A percentile compares a stretch with the other conserved stretches of the same genome.
Evolutionary conservation across 2,888 invertebrate genomes (phyloP).

Genomic region (Cryptocephalus moraei): DNA sequence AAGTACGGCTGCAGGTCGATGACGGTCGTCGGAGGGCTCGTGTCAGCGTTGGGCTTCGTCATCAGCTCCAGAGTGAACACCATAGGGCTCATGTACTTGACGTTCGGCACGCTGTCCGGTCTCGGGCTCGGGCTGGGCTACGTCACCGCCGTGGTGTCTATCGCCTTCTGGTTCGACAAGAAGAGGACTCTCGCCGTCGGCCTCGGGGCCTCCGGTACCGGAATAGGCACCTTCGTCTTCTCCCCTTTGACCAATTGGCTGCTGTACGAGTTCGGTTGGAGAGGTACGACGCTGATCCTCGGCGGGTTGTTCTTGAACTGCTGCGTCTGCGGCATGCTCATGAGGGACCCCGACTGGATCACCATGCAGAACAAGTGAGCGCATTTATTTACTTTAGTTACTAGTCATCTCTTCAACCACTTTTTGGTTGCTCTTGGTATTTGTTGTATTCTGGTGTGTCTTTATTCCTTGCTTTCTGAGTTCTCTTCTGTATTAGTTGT

Average conservation of each 20-base stretch:
- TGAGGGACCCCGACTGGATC: slow-evolving; percentile 85
- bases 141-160: slow-evolving; percentile 82
- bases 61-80: slow-evolving; percentile 60
- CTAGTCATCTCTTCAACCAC: too few relatives aligned
- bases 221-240: slow-evolving; percentile 80
- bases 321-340: slow-evolving; percentile 75
- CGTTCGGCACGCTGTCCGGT: slow-evolving; percentile 77
- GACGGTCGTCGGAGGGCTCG: slow-evolving; percentile 52
- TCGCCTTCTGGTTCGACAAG: slow-evolving; percentile 89
- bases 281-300: slow-evolving; percentile 69
- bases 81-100: slow-evolving; percentile 70
- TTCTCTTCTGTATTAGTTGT: too few relatives aligned
- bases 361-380: slow-evolving; percentile 48
- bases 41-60: slow-evolving; percentile 67
- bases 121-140: slow-evolving; percentile 76
- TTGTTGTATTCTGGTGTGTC: too few relatives aligned
- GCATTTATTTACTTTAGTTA: too few relatives aligned
- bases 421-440: too few relatives aligned
- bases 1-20: slow-evolving; percentile 50
- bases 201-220: slow-evolving; percentile 79
- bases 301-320: slow-evolving; percentile 77
- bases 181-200: slow-evolving; percentile 79
- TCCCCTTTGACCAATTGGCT: slow-evolving; percentile 76
- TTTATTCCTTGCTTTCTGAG: too few relatives aligned
- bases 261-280: slow-evolving; percentile 73